Conservation (phyloP, 2,888 invertebrate genomes). For the Andrena haemorrhoa region DNA sequence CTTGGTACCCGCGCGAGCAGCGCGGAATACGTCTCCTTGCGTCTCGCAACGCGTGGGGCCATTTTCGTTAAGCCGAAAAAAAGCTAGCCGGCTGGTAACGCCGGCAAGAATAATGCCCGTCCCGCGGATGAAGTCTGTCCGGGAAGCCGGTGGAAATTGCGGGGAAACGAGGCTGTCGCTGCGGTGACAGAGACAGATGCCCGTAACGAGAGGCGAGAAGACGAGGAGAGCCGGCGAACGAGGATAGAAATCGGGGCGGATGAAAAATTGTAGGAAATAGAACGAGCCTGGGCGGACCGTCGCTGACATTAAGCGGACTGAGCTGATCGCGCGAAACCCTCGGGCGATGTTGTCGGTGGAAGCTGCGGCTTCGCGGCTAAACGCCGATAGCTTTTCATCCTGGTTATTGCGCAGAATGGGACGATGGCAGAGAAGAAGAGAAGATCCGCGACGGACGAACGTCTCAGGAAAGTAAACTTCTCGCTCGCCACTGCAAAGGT, state of each 20-base stretch:
- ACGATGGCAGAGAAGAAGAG: too few relatives aligned
- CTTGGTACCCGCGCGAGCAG: too few relatives aligned
- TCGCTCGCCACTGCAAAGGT: too few relatives aligned
- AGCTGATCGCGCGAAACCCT: too few relatives aligned
- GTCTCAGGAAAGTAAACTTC: too few relatives aligned
- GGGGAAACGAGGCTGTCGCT: constrained; percentile 31
- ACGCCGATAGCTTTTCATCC: too few relatives aligned
- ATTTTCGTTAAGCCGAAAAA: constrained; percentile 13
- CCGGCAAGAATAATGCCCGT: constrained; percentile 29
- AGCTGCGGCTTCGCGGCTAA: too few relatives aligned
- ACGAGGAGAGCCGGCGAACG: neutral
- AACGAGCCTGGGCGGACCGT: constrained; percentile 5
- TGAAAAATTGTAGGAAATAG: constrained; percentile 5
- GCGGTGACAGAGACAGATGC: constrained; percentile 30
- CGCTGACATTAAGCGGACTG: too few relatives aligned
- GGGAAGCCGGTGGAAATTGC: constrained; percentile 38
- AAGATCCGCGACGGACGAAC: too few relatives aligned
- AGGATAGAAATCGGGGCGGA: neutral
- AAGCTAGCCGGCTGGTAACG: constrained; percentile 5
- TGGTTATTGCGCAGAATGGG: too few relatives aligned
- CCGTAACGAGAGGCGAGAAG: constrained; percentile 25
- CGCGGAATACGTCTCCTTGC: too few relatives aligned
- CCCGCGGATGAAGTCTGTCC: constrained; percentile 21
- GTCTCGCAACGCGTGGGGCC: neutral
- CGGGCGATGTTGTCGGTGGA: too few relatives aligned